Evolutionary conservation across 2,797 vertebrate genomes (phyloP), one percentile per base, ranked within the genome.

Genomic region (Liasis olivaceus): DNA sequence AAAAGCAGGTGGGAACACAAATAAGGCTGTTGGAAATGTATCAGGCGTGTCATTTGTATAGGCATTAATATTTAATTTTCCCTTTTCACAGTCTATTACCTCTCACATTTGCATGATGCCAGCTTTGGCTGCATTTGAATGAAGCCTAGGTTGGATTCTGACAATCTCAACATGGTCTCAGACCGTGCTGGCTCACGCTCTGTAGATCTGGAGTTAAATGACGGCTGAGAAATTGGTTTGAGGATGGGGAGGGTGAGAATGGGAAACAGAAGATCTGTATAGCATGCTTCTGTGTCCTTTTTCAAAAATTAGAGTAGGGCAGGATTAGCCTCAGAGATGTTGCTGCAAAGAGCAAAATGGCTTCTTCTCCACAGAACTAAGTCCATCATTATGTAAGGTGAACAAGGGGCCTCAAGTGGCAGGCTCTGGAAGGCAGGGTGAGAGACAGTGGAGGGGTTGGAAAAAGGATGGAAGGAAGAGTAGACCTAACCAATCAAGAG

Each of bases 31-130:
- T 92, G 92, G 87, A 91, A 94, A 95, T 91, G 91, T 89, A 90
- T 93, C 89, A 93, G 91, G 63, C 58, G 92, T 93, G 95, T 94
- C 95, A 94, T 96, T 95, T 96, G 95, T 94, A 54, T n/a, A 64
- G 93, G 88, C 95, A 96, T 97, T 96, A 97, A 96, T 97, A 97
- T 96, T 97, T 95, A 96, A 96, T 93, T 95, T 91, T 94, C 89
- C 93, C 91, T 88, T 95, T 94, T 92, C 96, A 96, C 96, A 95
- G 96, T 93, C 95, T 94, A 89, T 96, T 96, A 95, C 94, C 17
- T 3, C 88, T 91, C 85, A 89, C 94, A 95, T 96, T 94, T 94
- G 89, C 92, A 87, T 88, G 66, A 58, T 91, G 96, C 94, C 92
- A 94, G 92, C 92, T 81, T 89, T 94, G 77, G 92, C 85, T 59